phyloP scores from a whole-genome alignment of 2,113 vertebrate species.

The Channa maculata region DNA sequence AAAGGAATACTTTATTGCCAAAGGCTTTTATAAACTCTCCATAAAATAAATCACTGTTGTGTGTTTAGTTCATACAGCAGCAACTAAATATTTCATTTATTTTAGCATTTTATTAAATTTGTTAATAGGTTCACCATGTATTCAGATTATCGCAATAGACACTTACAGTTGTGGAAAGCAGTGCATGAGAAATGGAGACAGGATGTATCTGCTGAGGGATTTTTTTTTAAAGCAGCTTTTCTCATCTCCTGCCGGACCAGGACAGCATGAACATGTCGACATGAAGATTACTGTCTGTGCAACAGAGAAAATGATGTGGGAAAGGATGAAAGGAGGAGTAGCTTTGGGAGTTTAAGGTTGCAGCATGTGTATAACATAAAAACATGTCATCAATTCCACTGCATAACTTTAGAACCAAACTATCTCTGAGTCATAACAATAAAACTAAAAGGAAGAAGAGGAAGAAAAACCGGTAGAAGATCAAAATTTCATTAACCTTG shows the following conservation, averaged over 20 bases:
- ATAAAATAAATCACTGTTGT: neutral
- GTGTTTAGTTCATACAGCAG: too few relatives aligned
- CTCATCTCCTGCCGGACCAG: slow-evolving; percentile 50
- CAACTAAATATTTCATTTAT: too few relatives aligned
- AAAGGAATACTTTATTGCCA: too few relatives aligned
- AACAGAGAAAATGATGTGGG: slow-evolving; percentile 33
- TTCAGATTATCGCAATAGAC: too few relatives aligned
- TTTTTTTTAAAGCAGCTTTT: slow-evolving; percentile 27
- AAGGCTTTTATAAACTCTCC: neutral
- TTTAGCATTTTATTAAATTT: too few relatives aligned
- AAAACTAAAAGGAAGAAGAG: too few relatives aligned
- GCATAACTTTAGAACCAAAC: neutral
- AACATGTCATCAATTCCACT: slow-evolving; percentile 3
- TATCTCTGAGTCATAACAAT: neutral
- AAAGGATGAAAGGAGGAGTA: slow-evolving; percentile 41
- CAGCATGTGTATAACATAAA: slow-evolving; percentile 18
- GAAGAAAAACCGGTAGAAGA: too few relatives aligned
- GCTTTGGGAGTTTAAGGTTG: slow-evolving; percentile 27
- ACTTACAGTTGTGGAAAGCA: neutral
- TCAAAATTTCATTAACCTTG: too few relatives aligned
- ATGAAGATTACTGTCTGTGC: slow-evolving; percentile 59
- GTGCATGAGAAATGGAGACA: neutral
- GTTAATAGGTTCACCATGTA: too few relatives aligned
- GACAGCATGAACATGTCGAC: slow-evolving; percentile 48
- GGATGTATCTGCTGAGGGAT: slow-evolving; percentile 4